phyloP scores from a whole-genome alignment of 2,113 vertebrate species.

The Cathartes aura region DNA sequence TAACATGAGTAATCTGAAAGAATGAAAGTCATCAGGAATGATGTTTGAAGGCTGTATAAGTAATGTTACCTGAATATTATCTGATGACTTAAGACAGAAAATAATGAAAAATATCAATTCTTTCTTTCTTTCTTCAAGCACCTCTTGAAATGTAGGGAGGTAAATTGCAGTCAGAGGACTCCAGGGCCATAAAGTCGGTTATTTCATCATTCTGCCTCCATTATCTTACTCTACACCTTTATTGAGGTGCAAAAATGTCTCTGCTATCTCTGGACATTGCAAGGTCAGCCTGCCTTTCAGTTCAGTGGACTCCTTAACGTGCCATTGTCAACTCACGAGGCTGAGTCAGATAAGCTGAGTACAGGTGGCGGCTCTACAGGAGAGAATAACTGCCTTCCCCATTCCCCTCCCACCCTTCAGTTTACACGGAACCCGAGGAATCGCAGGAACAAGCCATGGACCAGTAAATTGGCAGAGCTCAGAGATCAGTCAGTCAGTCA shows the following conservation, averaged over 20 bases:
- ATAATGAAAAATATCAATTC: neutral
- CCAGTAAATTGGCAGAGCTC: conserved; percentile 60
- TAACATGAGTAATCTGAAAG: neutral
- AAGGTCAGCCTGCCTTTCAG: neutral
- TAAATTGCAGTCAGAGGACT: neutral
- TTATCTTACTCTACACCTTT: neutral
- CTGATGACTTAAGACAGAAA: neutral
- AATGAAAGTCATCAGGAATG: neutral
- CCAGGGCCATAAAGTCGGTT: neutral
- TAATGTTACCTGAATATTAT: neutral
- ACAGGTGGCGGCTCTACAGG: neutral
- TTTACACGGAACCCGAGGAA: neutral
- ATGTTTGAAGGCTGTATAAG: neutral
- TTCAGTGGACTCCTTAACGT: neutral
- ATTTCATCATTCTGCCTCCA: neutral
- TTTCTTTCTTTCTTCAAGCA: neutral
- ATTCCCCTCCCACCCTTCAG: neutral
- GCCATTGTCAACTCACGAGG: neutral
- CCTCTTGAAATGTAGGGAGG: neutral
- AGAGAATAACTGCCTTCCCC: neutral
- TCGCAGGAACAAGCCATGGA: neutral
- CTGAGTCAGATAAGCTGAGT: neutral
- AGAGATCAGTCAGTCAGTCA: conserved; percentile 69
- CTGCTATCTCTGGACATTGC: neutral
- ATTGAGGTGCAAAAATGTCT: neutral